Conservation (phyloP, 2,797 vertebrate genomes). For the Gymnopithys bicolor region DNA sequence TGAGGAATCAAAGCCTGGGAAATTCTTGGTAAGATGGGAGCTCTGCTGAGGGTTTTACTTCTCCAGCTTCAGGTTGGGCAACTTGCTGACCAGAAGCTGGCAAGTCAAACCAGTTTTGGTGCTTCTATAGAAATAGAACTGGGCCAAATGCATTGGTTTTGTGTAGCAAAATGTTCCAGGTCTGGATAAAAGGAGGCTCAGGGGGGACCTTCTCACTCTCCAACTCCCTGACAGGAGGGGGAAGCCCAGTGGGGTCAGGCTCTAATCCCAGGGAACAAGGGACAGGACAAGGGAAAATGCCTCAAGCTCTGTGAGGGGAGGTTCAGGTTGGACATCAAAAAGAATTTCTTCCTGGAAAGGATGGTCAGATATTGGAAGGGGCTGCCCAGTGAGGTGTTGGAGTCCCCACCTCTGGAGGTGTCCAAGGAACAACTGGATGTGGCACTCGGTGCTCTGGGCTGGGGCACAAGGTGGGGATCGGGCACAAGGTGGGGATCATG, state of each 20-base stretch:
- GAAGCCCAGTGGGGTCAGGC: background rate
- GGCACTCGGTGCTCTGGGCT: background rate
- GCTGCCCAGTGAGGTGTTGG: background rate
- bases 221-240: background rate
- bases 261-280: background rate
- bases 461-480: background rate
- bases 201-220: background rate
- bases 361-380: background rate
- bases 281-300: background rate
- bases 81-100: background rate
- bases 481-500: background rate
- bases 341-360: background rate
- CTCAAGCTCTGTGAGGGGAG: background rate
- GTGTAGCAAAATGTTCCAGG: background rate
- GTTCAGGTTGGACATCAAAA: rapidly evolving
- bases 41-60: background rate
- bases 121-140: background rate
- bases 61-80: background rate
- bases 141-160: background rate
- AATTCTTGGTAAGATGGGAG: background rate
- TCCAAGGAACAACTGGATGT: background rate
- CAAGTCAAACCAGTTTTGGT: background rate
- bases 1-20: background rate
- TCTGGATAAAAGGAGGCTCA: background rate
- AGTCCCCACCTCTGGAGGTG: background rate